Evolutionary conservation across 2,888 invertebrate genomes (phyloP), one percentile per base, ranked within the genome.

Genomic region (Hirtodrosophila confusa): DNA sequence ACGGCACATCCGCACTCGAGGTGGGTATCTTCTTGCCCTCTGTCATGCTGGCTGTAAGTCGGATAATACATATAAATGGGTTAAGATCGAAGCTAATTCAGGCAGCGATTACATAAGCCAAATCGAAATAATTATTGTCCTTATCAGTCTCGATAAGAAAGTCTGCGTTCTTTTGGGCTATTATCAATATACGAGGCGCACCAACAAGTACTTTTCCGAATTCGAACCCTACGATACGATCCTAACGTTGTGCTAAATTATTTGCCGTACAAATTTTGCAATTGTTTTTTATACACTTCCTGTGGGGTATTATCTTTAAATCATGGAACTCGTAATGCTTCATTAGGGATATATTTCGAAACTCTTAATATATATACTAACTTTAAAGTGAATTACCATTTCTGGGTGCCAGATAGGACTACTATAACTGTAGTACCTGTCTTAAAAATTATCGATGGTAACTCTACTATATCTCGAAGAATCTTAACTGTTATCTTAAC

Each of bases 1-100:
- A 89, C 0, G 89, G 89, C 40, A 89, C 82, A 67, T 88, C 80
- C 27, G 88, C 86, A 57, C 88, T 88, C 27, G 88, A 88, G 50
- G 64, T 68, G 3, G 85, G 85, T 62, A 77, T 7, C 61, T 84
- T 80, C 69, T 84, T 85, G 49, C 87, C 86, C 68, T 89, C 89
- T 45, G 87, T 87, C 90, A 89, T 88, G 57, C 48, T 69, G 29
- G 31, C 58, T 67, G 40, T 3, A 40, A 64, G 49, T 2, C 4
- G 0, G 6, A 27, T 27, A 27, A 27, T 27, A 27, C 7, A 31
- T 31, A 31, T 31, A 31, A 27, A 10, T 4, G 6, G 7, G 40
- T 31, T 48, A 9, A 39, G 35, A 29, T 63, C 24, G 27, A 43
- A 41, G 48, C n/a, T 12, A 64, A 58, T 58, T 53, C 56, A 36